Base-by-base conservation (phyloP, 2,888 invertebrate species). In the Xylota segnis region DNA sequence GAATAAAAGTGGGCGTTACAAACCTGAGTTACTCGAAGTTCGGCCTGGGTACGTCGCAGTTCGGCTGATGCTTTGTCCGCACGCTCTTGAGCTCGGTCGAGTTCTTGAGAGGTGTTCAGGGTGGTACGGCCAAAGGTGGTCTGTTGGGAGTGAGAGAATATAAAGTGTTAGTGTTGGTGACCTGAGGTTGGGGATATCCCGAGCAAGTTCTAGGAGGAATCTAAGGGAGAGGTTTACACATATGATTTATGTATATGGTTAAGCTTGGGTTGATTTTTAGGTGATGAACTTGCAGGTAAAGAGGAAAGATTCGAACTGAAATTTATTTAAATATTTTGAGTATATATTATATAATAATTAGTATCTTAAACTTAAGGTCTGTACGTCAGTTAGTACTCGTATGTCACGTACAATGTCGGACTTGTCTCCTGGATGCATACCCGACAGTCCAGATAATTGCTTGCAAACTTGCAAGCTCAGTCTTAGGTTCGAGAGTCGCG, bases 31-130 rank as follows among this genome's bases (percentile, higher is more conserved):
- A 98, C 97, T 90, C 98, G 94, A 77, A 98, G 93, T 91, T 98
- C 98, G 7, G 98, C 98, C 90, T 97, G 96, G 70, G 97, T 96
- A 88, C 98, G 94, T 90, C 98, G 94, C 88, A 98, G 93, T 88
- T 98, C 98, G 50, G 96, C 95, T 16, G 97, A 94, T 5, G 95
- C 94, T 92, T 97, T 98, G 91, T 98, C 98, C 63, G 97, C 96
- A 77, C 96, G 95, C 90, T 98, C 96, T 92, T 96, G 96, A 79
- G 96, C 95, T 88, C 96, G 94, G 89, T 97, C 97, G 87, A 97
- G 93, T 90, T 98, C 97, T 91, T 96, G 96, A 12, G 96, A 95
- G 66, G 97, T 96, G 78, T 95, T 95, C 88, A 97, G 93, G 0
- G 96, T 96, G 89, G 95, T 96, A 89, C 97, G 94, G 29, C 97